These are phyloP conservation scores for Hololepta plana DNA, from an alignment of 2,888 invertebrate genomes.

Conservation along the genomic window DNA sequence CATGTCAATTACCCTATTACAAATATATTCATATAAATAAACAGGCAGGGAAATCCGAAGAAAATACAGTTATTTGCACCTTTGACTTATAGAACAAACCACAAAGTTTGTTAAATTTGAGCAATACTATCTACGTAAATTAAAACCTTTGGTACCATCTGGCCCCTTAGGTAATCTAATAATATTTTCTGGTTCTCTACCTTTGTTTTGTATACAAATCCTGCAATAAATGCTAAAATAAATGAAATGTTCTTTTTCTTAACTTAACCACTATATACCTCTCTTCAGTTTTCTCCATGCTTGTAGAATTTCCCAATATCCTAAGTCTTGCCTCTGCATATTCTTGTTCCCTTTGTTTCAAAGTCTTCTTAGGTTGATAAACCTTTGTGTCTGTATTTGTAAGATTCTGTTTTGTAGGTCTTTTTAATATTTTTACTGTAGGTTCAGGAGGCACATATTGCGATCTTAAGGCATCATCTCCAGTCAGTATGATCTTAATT, in stretches of 20 bases:
- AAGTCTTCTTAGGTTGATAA: constrained; percentile 60
- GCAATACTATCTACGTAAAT: constrained; percentile 48
- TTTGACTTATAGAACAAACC: too few species aligned
- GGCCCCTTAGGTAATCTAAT: constrained; percentile 63
- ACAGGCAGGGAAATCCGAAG: too few species aligned
- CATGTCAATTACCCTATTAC: too few species aligned
- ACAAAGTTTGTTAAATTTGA: too few species aligned
- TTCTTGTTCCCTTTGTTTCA: constrained; percentile 82
- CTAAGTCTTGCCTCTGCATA: constrained; percentile 82
- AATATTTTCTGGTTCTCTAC: constrained; percentile 26
- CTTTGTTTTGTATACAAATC: constrained; percentile 20
- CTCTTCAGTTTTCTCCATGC: constrained; percentile 49
- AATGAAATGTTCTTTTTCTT: not conserved
- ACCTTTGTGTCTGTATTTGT: constrained; percentile 44
- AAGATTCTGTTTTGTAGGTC: constrained; percentile 34
- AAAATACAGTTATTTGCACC: too few species aligned
- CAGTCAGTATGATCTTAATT: constrained; percentile 54
- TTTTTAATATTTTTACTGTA: constrained; percentile 67
- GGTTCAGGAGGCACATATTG: constrained; percentile 65
- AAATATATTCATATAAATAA: too few species aligned
- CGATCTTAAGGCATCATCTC: constrained; percentile 62
- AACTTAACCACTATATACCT: not conserved
- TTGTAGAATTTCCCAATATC: constrained; percentile 73
- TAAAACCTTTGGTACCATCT: constrained; percentile 57
- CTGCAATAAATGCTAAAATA: constrained; percentile 7